phyloP scores from a whole-genome alignment of 2,797 vertebrate species.

The Nannoperca obscura region DNA sequence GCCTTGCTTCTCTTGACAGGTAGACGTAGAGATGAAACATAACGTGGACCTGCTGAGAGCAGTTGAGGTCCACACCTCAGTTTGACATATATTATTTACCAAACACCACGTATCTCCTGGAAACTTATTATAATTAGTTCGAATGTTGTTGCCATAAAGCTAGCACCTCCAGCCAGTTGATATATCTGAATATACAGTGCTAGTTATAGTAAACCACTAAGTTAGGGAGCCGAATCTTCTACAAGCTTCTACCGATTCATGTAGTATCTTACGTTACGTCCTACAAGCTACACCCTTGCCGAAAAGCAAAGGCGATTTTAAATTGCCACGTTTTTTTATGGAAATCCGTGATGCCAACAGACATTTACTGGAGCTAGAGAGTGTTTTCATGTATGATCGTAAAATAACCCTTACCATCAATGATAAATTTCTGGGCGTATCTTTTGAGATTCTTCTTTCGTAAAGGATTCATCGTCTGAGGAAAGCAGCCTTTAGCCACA shows the following conservation, averaged over 20 bases:
- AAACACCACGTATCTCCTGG: not conserved
- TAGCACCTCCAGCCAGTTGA: not conserved
- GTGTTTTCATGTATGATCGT: not conserved
- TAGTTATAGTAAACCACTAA: not conserved
- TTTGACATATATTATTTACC: not conserved
- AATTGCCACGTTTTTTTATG: not conserved
- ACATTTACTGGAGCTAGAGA: not conserved
- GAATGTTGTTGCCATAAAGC: not conserved
- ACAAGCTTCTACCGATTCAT: not conserved
- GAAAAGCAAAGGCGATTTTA: not conserved
- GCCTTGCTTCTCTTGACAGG: not conserved
- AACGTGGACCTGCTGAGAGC: not conserved
- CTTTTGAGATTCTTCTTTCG: constrained; percentile 91
- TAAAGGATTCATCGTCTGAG: constrained; percentile 88
- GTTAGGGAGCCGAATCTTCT: not conserved
- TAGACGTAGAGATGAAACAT: not conserved
- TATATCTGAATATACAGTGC: not conserved
- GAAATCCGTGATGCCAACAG: not conserved
- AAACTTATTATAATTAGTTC: fast-evolving
- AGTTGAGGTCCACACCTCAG: not conserved
- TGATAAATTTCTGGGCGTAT: constrained; percentile 91
- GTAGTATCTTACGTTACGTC: fast-evolving
- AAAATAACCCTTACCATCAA: constrained; percentile 83
- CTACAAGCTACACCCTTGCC: fast-evolving
- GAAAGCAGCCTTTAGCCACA: constrained; percentile 90